Evolutionary conservation across 2,888 invertebrate genomes (phyloP), one percentile per base, ranked within the genome.

Genomic region (Lycocerus yunnanus): DNA sequence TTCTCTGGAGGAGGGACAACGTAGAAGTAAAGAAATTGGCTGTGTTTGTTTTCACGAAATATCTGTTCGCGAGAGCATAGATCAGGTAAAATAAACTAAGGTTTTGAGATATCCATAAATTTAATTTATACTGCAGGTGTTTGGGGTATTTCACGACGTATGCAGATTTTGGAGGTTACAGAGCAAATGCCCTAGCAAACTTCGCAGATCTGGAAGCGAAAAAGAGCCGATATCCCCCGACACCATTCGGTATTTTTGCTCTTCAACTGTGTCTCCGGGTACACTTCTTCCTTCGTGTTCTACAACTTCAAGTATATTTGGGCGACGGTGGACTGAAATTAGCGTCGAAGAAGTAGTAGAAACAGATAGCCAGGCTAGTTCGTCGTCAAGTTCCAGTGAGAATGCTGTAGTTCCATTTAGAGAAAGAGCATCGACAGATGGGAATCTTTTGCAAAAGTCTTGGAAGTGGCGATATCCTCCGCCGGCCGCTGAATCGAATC

Each of bases 41-140:
- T 95, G 95, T 83, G 92, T 93, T 15, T 93, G 93, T 81, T 96
- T 95, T 82, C 94, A 95, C 84, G 95, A 95, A 87, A 94, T 96
- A 76, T 95, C 95, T 0, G 95, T 94, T 4, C 88, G 95, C 73
- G 95, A 96, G 86, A 94, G 93, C 84, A 92, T 94, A 69, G 95
- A 95, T 76, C 94, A 94, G 90, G 95, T 92, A 84, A 82, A 82
- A n/a, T 63, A 1, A n/a, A 8, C 1, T n/a, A 6, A n/a, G 10
- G 13, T 18, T n/a, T 63, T 1, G 2, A 13, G 4, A 18, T 18
- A 63, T n/a, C n/a, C 43, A n/a, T 18, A 11, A 18, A 8, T 63
- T 63, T n/a, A 6, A 63, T 10, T 27, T n/a, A 11, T n/a, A 59
- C 73, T 78, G 14, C 84, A 94, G 93, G 94, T 95, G 1, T 91